These are phyloP conservation scores for Micrasema longulum DNA, from an alignment of 1,140 invertebrate genomes.

Conservation along the genomic window DNA sequence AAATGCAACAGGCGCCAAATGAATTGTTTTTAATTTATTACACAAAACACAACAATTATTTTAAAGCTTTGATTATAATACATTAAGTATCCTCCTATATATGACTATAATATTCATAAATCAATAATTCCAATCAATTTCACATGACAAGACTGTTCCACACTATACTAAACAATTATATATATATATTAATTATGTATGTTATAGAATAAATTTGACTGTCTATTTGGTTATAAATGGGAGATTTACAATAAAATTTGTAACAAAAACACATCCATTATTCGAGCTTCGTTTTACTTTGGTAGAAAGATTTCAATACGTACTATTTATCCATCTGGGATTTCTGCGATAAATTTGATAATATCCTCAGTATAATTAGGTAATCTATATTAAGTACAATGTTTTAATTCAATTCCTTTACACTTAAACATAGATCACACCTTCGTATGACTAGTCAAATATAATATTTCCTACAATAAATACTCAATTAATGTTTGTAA, in stretches of 20 bases:
- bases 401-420: constrained; percentile 34
- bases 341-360: too few relatives aligned
- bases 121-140: too few relatives aligned
- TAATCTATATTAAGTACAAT: constrained; percentile 30
- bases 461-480: constrained; percentile 1
- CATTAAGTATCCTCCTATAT: constrained; percentile 25
- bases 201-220: too few relatives aligned
- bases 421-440: constrained; percentile 34
- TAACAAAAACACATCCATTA: too few relatives aligned
- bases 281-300: too few relatives aligned
- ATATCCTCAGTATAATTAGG: not conserved
- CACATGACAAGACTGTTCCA: too few relatives aligned
- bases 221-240: too few relatives aligned
- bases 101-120: constrained; percentile 14
- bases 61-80: constrained; percentile 48
- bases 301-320: too few relatives aligned
- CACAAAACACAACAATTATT: constrained; percentile 45
- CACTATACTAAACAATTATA: too few relatives aligned
- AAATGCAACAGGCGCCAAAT: not conserved
- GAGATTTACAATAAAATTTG: too few relatives aligned
- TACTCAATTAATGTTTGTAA: constrained; percentile 16
- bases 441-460: constrained; percentile 17
- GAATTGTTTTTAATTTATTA: constrained; percentile 12
- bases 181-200: too few relatives aligned
- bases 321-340: too few relatives aligned